Evolutionary conservation across 2,113 vertebrate species (phyloP).

Genomic region (Dipodomys spectabilis): DNA sequence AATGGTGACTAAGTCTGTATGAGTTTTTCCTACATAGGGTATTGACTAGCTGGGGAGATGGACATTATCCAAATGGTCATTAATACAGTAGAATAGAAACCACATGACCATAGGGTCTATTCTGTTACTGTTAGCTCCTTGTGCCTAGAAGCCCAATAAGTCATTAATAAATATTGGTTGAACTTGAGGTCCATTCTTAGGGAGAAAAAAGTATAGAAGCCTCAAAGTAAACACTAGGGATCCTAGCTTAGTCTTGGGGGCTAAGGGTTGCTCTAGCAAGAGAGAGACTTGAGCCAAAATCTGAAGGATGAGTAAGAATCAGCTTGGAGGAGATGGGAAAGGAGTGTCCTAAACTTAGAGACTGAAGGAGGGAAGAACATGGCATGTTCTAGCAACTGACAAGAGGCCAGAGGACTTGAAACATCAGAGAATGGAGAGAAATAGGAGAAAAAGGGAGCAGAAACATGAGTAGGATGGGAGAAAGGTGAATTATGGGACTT

Average conservation of each 20-base stretch:
- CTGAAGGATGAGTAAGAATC: not conserved
- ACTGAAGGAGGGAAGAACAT: not conserved
- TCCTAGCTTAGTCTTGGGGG: not conserved
- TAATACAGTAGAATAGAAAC: not conserved
- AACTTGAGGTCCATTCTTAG: not conserved
- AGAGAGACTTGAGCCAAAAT: not conserved
- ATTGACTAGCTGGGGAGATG: not conserved
- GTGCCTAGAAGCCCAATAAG: not conserved
- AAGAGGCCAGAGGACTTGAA: not conserved
- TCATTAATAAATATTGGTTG: constrained; percentile 6
- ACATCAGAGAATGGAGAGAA: not conserved
- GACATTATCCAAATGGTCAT: not conserved
- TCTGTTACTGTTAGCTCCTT: not conserved
- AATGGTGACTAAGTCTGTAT: not conserved
- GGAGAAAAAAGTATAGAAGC: not conserved
- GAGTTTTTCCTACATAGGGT: not conserved
- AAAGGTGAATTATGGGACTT: not conserved
- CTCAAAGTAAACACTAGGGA: not conserved
- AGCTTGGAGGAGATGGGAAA: not conserved
- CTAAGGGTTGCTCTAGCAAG: not conserved
- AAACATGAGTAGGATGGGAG: not conserved
- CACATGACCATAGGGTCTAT: not conserved
- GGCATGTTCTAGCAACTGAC: not conserved
- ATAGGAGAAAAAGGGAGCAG: not conserved
- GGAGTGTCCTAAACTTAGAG: not conserved